Percentiles rank a stretch among this genome's conserved stretches.
phyloP scores from a whole-genome alignment of 1,140 invertebrate genomes.

The Caenorhabditis remanei region DNA sequence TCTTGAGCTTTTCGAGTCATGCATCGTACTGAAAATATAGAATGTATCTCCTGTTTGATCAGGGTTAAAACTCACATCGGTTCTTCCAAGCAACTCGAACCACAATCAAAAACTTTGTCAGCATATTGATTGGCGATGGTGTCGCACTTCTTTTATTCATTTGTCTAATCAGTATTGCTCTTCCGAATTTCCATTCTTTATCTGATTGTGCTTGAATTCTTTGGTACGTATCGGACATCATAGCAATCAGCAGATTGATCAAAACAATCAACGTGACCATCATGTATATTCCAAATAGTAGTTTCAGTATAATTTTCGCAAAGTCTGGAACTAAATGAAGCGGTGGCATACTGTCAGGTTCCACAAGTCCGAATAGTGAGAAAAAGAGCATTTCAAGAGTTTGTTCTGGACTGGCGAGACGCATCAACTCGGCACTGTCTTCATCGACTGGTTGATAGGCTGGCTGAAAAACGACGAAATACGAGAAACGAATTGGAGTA shows the following conservation, averaged over 20 bases:
- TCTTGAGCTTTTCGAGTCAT: slow-evolving; percentile 77
- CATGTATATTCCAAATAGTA: slow-evolving; percentile 91
- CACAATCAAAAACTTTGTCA: slow-evolving; percentile 85
- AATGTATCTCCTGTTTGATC: neutral
- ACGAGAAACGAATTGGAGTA: neutral
- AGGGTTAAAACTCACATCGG: slow-evolving; percentile 63
- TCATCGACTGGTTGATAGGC: slow-evolving; percentile 78
- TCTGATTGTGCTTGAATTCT: slow-evolving; percentile 98
- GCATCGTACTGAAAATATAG: slow-evolving; percentile 72
- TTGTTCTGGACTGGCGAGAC: slow-evolving; percentile 83
- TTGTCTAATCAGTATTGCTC: slow-evolving; percentile 96
- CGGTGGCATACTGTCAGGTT: slow-evolving; percentile 83
- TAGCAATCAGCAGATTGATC: slow-evolving; percentile 98
- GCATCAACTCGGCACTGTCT: slow-evolving; percentile 75
- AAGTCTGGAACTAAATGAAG: slow-evolving; percentile 80
- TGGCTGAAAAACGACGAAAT: slow-evolving; percentile 65
- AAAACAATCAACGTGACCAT: slow-evolving; percentile 96
- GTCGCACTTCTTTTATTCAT: slow-evolving; percentile 98
- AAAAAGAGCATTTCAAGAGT: slow-evolving; percentile 97
- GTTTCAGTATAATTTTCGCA: slow-evolving; percentile 80
- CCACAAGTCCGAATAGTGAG: slow-evolving; percentile 92
- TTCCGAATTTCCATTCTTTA: slow-evolving; percentile 99
- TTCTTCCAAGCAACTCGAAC: slow-evolving; percentile 77
- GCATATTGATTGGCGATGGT: slow-evolving; percentile 93
- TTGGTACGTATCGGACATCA: slow-evolving; percentile 99